phyloP scores from a whole-genome alignment of 53 echinoderm and acorn worm genomes.

The Stichopus horrens region DNA sequence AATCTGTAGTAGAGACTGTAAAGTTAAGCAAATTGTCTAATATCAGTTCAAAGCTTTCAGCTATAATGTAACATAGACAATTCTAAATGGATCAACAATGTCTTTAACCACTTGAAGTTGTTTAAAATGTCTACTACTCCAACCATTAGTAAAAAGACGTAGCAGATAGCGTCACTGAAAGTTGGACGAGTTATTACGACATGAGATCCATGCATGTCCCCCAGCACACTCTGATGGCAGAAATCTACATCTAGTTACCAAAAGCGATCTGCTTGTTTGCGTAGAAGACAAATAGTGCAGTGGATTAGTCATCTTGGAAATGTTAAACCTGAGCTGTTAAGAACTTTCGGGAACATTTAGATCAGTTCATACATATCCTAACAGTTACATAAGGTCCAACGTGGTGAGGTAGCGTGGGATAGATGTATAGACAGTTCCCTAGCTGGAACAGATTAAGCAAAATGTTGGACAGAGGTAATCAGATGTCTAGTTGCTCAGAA shows the following conservation, averaged over 20 bases:
- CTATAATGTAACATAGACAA: conserved; percentile 21
- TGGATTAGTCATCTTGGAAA: conserved; percentile 53
- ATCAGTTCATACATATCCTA: conserved; percentile 29
- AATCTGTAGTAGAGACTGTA: conserved; percentile 32
- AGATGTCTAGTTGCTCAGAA: conserved; percentile 28
- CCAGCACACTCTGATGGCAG: conserved; percentile 54
- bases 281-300: neutral
- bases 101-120: conserved; percentile 24
- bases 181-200: conserved; percentile 56
- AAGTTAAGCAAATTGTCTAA: conserved; percentile 17
- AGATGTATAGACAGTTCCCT: conserved; percentile 49
- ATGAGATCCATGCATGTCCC: conserved; percentile 61
- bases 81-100: conserved; percentile 16
- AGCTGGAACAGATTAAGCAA: conserved; percentile 45
- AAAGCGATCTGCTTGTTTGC: conserved; percentile 45
- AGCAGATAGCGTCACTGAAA: conserved; percentile 41
- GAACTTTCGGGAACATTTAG: conserved; percentile 55
- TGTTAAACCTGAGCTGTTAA: conserved; percentile 29
- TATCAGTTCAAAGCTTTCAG: conserved; percentile 27
- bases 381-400: conserved; percentile 19
- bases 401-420: conserved; percentile 65
- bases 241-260: conserved; percentile 30
- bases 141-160: neutral
- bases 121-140: conserved; percentile 23
- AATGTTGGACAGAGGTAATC: conserved; percentile 47